Conservation (phyloP, 2,888 invertebrate genomes). For the Trachelus stipa region DNA sequence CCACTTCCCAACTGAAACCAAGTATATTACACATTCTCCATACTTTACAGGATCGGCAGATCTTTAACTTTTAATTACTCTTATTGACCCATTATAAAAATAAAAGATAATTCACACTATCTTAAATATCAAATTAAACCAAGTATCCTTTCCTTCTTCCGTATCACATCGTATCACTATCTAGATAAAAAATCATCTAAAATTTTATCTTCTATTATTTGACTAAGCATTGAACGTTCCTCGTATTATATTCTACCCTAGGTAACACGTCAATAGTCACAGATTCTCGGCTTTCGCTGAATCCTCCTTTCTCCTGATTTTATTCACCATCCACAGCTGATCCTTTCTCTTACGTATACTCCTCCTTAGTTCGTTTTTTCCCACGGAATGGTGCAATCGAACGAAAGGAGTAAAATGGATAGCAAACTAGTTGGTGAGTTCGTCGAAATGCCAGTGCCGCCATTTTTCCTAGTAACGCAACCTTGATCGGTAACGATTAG, state of each 20-base stretch:
- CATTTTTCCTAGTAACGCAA: neutral
- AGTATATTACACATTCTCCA: conserved; percentile 18
- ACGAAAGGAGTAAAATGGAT: neutral
- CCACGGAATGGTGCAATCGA: neutral
- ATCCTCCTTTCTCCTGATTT: neutral
- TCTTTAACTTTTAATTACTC: neutral
- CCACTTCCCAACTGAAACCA: conserved; percentile 25
- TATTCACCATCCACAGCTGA: neutral
- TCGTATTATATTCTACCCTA: neutral
- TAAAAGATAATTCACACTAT: neutral
- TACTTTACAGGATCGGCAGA: neutral
- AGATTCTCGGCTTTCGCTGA: neutral
- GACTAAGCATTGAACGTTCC: neutral
- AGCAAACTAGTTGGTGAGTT: neutral
- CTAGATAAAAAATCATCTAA: neutral
- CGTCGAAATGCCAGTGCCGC: neutral
- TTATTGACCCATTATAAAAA: neutral
- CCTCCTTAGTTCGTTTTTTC: neutral
- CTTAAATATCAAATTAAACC: neutral
- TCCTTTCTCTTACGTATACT: neutral
- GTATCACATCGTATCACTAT: neutral
- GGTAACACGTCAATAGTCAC: neutral
- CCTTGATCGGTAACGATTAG: neutral
- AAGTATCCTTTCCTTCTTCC: neutral
- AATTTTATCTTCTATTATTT: neutral